Evolutionary conservation across 2,888 invertebrate genomes (phyloP), one percentile per base, ranked within the genome.

Genomic region (Apoda limacodes): DNA sequence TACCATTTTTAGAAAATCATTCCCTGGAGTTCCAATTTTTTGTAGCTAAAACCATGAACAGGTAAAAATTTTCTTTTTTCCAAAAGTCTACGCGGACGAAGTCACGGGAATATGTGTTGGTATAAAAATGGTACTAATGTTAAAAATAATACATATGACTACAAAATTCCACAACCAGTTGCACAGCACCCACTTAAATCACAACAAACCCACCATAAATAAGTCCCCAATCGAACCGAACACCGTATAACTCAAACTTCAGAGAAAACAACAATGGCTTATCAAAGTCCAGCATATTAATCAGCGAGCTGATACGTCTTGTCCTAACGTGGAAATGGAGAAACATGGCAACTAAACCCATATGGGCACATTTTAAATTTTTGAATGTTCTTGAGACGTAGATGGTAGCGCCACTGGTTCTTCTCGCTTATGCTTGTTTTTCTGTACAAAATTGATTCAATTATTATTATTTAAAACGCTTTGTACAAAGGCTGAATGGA

Each of bases 391-490:
- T n/a, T n/a, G n/a, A n/a, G n/a, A n/a, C n/a, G n/a, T n/a, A 21
- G n/a, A n/a, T 9, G n/a, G 10, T 9, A 21, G 21, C n/a, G 10
- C 21, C 5, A 21, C 10, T 24, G n/a, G 13, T 13, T n/a, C n/a
- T 13, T 5, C 11, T 10, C 22, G 9, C 24, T 14, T 12, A 9
- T 6, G 22, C 4, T 9, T 29, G 11, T 13, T 5, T 22, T 14
- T 42, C 41, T 44, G 41, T 45, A 51, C 46, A 52, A 55, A 55
- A 72, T 74, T 66, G 74, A 69, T 72, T 78, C 78, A 75, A 74
- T 72, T 71, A 74, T 75, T 74, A 62, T 69, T 71, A 76, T 75
- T 76, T 76, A 74, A 72, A 74, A 62, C 55, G 60, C 55, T 55
- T 46, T 51, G 49, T 63, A 76, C 72, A 76, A 76, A 67, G 60